phyloP scores from a whole-genome alignment of 2,888 invertebrate species.

The Microctonus hyperodae region DNA sequence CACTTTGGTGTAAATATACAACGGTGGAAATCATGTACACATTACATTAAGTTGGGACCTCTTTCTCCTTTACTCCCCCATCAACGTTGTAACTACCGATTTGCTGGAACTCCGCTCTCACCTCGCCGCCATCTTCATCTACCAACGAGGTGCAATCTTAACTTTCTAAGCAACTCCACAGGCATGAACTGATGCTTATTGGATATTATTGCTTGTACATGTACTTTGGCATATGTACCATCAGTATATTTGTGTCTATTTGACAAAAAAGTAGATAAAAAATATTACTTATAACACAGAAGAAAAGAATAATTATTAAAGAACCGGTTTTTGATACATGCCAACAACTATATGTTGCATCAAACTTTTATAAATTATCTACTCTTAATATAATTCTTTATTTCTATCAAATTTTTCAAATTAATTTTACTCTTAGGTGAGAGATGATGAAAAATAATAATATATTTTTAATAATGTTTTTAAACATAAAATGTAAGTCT shows the following conservation, averaged over 20 bases:
- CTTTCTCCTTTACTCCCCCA: slow-evolving; percentile 17
- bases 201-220: neutral
- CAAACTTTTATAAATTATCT: too few species aligned
- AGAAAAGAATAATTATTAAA: too few species aligned
- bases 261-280: too few species aligned
- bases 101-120: slow-evolving; percentile 21
- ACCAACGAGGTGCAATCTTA: slow-evolving; percentile 33
- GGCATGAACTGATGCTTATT: neutral
- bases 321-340: neutral
- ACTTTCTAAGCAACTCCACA: slow-evolving; percentile 35
- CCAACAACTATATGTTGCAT: too few species aligned
- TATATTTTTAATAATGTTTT: too few species aligned
- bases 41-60: neutral
- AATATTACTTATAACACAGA: too few species aligned
- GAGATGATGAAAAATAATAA: too few species aligned
- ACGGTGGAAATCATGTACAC: neutral
- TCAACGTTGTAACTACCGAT: neutral
- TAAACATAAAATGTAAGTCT: too few species aligned
- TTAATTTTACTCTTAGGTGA: too few species aligned
- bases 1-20: slow-evolving; percentile 10
- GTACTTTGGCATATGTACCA: slow-evolving; percentile 6
- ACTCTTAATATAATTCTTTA: too few species aligned
- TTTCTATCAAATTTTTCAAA: too few species aligned
- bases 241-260: neutral
- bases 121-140: slow-evolving; percentile 24